phyloP scores from a whole-genome alignment of 2,113 vertebrate genomes.

The Etheostoma spectabile region DNA sequence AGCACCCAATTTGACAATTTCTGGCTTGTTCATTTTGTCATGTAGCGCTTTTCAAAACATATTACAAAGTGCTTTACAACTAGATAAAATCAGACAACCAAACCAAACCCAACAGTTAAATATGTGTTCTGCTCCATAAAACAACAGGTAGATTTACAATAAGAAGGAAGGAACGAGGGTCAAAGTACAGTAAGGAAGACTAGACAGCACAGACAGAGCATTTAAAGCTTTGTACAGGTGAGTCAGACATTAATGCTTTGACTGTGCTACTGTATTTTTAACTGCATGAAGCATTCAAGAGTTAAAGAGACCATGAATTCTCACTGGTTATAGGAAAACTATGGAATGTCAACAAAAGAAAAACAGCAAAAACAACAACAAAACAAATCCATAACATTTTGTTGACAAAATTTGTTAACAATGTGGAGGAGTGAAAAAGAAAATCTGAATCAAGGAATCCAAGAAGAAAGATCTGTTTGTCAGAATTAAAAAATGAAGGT shows the following conservation, averaged over 20 bases:
- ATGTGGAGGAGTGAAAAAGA: not conserved
- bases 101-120: not conserved
- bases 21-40: not conserved
- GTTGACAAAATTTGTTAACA: not conserved
- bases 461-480: not conserved
- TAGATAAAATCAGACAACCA: not conserved
- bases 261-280: not conserved
- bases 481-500: not conserved
- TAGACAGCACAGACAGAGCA: too few species aligned
- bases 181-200: not conserved
- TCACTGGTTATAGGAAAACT: not conserved
- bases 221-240: not conserved
- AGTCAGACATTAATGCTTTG: not conserved
- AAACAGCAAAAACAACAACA: not conserved
- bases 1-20: not conserved
- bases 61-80: not conserved
- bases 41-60: not conserved
- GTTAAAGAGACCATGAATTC: too few species aligned
- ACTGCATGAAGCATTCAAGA: not conserved
- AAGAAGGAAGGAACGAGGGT: not conserved
- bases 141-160: not conserved
- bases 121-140: not conserved
- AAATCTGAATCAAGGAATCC: not conserved
- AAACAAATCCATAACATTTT: too few species aligned
- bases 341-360: not conserved